Evolutionary conservation across 2,797 vertebrate genomes (phyloP).

Genomic region (Rhynchonycteris naso): DNA sequence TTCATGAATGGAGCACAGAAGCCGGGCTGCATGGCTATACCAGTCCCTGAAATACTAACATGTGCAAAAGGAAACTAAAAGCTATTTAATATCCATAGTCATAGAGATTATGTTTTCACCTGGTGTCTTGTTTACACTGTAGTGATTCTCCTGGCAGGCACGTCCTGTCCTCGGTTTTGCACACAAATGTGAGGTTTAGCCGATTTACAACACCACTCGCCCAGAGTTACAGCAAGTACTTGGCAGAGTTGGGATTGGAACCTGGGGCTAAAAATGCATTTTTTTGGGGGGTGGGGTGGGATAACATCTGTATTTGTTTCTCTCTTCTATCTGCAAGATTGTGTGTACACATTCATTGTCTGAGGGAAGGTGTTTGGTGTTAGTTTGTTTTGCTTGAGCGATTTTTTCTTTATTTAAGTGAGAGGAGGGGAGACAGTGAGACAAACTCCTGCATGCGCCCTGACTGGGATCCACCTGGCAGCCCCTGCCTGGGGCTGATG

Average conservation of each 20-base stretch:
- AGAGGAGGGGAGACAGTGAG: too few species aligned
- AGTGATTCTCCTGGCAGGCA: neutral
- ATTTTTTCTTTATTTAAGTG: neutral
- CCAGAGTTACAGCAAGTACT: neutral
- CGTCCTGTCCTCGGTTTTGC: neutral
- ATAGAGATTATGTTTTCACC: fast-evolving
- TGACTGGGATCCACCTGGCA: too few species aligned
- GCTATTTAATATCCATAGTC: too few species aligned
- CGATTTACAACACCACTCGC: fast-evolving
- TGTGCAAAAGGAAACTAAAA: neutral
- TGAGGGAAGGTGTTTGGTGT: neutral
- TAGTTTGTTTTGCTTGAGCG: slow-evolving; percentile 23
- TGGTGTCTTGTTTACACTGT: too few species aligned
- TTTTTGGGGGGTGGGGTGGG: too few species aligned
- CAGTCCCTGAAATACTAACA: neutral
- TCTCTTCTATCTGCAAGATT: neutral
- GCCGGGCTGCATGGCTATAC: fast-evolving
- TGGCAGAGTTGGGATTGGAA: neutral
- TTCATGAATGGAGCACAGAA: neutral
- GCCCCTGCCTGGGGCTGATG: too few species aligned
- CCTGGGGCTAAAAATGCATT: neutral
- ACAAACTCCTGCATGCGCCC: too few species aligned
- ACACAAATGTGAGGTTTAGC: neutral
- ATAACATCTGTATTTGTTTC: slow-evolving; percentile 45
- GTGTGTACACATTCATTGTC: slow-evolving; percentile 8